Conservation (phyloP, 2,797 vertebrate genomes). For the Chromis chromis region DNA sequence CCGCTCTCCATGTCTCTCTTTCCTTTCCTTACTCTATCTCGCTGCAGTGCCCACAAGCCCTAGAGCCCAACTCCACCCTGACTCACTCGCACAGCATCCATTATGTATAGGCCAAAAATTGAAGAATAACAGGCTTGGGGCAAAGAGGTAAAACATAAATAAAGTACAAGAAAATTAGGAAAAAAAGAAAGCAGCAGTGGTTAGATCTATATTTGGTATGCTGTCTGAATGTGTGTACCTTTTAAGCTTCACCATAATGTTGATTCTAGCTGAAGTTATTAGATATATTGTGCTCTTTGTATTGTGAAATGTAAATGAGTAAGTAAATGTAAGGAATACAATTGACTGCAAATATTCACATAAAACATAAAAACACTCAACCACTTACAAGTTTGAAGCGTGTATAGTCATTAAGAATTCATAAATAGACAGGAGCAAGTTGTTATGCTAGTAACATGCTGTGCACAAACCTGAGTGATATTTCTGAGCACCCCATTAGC, state of each 20-base stretch:
- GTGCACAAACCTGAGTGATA: slow-evolving; percentile 9
- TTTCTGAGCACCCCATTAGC: neutral
- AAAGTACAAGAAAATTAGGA: slow-evolving; percentile 63
- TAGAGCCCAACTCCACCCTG: slow-evolving; percentile 69
- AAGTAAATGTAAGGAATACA: neutral
- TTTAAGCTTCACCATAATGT: slow-evolving; percentile 21
- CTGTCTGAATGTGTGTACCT: slow-evolving; percentile 30
- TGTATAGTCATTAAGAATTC: slow-evolving; percentile 14
- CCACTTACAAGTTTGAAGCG: neutral
- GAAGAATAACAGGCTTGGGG: slow-evolving; percentile 78
- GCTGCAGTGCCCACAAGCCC: slow-evolving; percentile 66
- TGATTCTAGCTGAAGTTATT: neutral
- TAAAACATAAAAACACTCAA: neutral
- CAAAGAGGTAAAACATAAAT: slow-evolving; percentile 73
- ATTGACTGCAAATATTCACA: neutral
- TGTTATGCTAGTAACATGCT: slow-evolving; percentile 5
- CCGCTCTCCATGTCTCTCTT: slow-evolving; percentile 51
- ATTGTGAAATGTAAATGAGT: no score
- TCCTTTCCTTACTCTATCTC: slow-evolving; percentile 62
- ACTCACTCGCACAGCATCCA: slow-evolving; percentile 80
- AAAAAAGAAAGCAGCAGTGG: slow-evolving; percentile 31
- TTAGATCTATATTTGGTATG: slow-evolving; percentile 62
- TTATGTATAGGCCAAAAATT: slow-evolving; percentile 82
- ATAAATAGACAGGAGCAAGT: slow-evolving; percentile 32
- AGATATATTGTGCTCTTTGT: slow-evolving; percentile 5